phyloP scores from a whole-genome alignment of 2,113 vertebrate species.

The Dasypus novemcinctus region DNA sequence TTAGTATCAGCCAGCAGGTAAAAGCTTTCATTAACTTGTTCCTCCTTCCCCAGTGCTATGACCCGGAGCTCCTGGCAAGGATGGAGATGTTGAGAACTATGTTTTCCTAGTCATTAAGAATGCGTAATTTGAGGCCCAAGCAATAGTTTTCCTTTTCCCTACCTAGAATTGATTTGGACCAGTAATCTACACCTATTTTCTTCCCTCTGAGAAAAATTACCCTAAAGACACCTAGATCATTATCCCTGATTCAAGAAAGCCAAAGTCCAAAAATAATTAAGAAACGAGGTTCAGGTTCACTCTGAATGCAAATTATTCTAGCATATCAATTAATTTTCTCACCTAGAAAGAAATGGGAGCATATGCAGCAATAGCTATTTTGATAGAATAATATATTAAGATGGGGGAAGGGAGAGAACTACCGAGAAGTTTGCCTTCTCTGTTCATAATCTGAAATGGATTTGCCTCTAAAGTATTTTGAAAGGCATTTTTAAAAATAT shows the following conservation, averaged over 20 bases:
- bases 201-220: not conserved
- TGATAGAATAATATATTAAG: not conserved
- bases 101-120: not conserved
- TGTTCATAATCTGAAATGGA: slow-evolving; percentile 2
- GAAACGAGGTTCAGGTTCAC: not conserved
- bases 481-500: not conserved
- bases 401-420: too few relatives aligned
- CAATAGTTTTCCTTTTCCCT: not conserved
- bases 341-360: not conserved
- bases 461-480: not conserved
- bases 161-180: not conserved
- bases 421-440: not conserved
- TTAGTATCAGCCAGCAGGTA: slow-evolving; percentile 26
- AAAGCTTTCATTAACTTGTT: slow-evolving; percentile 41
- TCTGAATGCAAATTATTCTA: slow-evolving; percentile 16
- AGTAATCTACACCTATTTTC: not conserved
- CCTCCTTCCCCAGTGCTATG: not conserved
- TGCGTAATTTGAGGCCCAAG: not conserved
- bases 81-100: not conserved
- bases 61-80: not conserved
- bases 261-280: not conserved
- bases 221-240: not conserved
- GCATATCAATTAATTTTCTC: not conserved
- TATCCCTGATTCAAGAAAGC: not conserved
- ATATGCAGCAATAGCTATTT: not conserved